phyloP scores from a whole-genome alignment of 1,140 invertebrate species.

The Drosophila yakuba region DNA sequence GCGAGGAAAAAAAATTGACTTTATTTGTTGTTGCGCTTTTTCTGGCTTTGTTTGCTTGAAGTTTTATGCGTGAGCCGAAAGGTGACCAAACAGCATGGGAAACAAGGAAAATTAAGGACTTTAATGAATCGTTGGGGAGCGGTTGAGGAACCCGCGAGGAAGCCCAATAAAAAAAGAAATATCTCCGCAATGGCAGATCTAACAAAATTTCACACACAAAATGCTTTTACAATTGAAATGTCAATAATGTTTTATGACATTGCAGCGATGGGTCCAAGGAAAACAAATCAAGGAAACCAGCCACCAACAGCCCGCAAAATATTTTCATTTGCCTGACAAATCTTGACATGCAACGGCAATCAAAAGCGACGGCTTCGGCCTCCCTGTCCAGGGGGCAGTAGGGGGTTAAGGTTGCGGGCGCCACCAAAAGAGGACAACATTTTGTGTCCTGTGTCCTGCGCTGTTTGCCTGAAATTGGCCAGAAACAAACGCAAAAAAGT shows the following conservation, averaged over 20 bases:
- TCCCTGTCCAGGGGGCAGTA: slow-evolving; percentile 3
- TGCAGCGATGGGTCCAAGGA: slow-evolving; percentile 39
- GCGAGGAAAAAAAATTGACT: slow-evolving; percentile 49
- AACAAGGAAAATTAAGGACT: slow-evolving; percentile 24
- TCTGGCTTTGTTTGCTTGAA: slow-evolving; percentile 40
- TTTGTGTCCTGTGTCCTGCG: slow-evolving; percentile 80
- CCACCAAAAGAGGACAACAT: slow-evolving; percentile 47
- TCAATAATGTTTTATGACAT: slow-evolving; percentile 81
- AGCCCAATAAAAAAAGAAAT: slow-evolving; percentile 43
- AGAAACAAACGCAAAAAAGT: slow-evolving; percentile 46
- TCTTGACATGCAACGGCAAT: slow-evolving; percentile 79
- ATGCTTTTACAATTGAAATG: slow-evolving; percentile 77
- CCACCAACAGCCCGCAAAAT: slow-evolving; percentile 45
- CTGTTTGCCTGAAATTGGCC: slow-evolving; percentile 76
- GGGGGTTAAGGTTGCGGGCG: slow-evolving; percentile 12
- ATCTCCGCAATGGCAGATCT: slow-evolving; percentile 10
- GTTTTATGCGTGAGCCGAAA: slow-evolving; percentile 70
- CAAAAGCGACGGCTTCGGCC: slow-evolving; percentile 50
- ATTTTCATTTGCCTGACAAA: slow-evolving; percentile 74
- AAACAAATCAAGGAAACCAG: slow-evolving; percentile 3
- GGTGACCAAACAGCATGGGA: slow-evolving; percentile 41
- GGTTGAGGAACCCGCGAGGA: slow-evolving; percentile 10
- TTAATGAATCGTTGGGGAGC: slow-evolving; percentile 53
- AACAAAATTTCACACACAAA: slow-evolving; percentile 62
- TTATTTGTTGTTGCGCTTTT: slow-evolving; percentile 57